Percentiles rank a stretch among this genome's conserved stretches.
These are phyloP conservation scores for Drosophila bifasciata DNA, from an alignment of 1,140 invertebrate genomes.

Conservation along the genomic window DNA sequence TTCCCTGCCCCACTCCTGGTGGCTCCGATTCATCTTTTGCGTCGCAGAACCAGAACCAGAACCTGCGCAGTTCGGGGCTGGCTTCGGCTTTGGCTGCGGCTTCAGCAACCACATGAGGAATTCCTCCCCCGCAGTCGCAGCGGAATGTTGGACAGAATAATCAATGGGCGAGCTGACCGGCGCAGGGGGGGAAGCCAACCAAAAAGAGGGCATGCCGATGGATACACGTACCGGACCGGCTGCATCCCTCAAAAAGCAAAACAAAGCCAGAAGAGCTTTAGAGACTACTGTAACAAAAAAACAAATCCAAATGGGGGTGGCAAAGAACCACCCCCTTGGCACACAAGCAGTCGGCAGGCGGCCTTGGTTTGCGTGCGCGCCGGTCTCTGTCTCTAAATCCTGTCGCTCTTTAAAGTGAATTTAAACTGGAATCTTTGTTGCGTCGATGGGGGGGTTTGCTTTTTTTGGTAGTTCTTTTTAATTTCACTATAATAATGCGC, in stretches of 20 bases:
- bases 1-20: neutral
- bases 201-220: constrained; percentile 74
- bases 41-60: constrained; percentile 43
- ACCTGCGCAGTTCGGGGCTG: constrained; percentile 51
- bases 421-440: too few relatives aligned
- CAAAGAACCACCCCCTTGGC: constrained; percentile 17
- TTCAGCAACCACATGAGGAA: constrained; percentile 50
- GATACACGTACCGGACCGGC: constrained; percentile 47
- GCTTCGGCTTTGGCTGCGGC: neutral
- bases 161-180: constrained; percentile 68
- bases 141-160: constrained; percentile 63
- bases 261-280: constrained; percentile 20
- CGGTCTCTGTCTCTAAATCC: too few relatives aligned
- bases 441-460: too few relatives aligned
- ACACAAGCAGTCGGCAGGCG: constrained; percentile 31
- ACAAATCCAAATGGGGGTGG: constrained; percentile 33
- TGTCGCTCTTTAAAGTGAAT: too few relatives aligned
- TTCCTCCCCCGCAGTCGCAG: constrained; percentile 32
- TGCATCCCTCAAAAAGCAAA: constrained; percentile 44
- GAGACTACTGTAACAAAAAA: constrained; percentile 21
- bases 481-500: too few relatives aligned
- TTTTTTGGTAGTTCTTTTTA: too few relatives aligned
- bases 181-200: constrained; percentile 62
- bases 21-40: constrained; percentile 60
- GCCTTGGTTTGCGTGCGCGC: constrained; percentile 32